Percentiles rank a stretch among this genome's conserved stretches.
phyloP scores from a whole-genome alignment of 2,113 vertebrate genomes.

The Pelodiscus sinensis region DNA sequence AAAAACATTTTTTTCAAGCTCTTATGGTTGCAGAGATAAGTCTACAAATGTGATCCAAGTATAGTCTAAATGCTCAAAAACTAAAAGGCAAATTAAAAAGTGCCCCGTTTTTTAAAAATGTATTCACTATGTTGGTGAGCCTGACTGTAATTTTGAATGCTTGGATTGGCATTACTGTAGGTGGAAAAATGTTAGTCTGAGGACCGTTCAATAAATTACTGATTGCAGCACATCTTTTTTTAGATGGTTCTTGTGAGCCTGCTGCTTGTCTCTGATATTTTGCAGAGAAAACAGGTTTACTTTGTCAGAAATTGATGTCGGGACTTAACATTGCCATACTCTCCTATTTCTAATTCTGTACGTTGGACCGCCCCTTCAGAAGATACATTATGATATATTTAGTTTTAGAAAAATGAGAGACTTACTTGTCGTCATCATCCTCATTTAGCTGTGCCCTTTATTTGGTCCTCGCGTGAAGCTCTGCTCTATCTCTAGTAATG shows the following conservation, averaged over 20 bases:
- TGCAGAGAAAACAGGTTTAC: neutral
- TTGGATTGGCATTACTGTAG: neutral
- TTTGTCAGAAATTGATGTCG: neutral
- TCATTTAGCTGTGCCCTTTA: neutral
- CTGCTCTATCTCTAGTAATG: neutral
- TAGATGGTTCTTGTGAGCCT: neutral
- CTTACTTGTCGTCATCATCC: neutral
- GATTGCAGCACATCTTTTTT: neutral
- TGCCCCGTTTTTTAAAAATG: neutral
- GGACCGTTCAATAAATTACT: too few relatives aligned
- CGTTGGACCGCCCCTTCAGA: neutral
- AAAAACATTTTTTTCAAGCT: neutral
- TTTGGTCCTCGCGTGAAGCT: rapidly evolving
- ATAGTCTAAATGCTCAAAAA: neutral
- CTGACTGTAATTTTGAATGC: neutral
- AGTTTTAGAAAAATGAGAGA: neutral
- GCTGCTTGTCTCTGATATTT: neutral
- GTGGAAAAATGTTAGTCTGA: too few relatives aligned
- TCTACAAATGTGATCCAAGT: neutral
- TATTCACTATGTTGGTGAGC: neutral
- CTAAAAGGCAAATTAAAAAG: neutral
- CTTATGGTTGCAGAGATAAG: neutral
- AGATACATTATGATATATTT: neutral
- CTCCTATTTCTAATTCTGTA: neutral
- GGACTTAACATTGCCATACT: neutral